phyloP scores from a whole-genome alignment of 2,797 vertebrate genomes.

The Periophthalmus magnuspinnatus region DNA sequence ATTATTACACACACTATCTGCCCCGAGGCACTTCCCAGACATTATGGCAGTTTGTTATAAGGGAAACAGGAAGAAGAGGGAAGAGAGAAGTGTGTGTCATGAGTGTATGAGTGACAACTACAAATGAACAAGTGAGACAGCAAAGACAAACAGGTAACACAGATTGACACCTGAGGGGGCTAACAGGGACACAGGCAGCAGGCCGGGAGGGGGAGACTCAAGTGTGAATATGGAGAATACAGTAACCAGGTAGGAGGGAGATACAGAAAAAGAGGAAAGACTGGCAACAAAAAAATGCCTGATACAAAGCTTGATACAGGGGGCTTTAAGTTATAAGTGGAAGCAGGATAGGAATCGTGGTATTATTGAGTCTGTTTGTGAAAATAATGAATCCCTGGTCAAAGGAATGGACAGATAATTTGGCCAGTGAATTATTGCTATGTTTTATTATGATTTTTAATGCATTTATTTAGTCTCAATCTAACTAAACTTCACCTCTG shows the following conservation, averaged over 20 bases:
- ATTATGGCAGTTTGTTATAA: conserved; percentile 46
- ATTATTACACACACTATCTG: conserved; percentile 64
- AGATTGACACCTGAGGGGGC: conserved; percentile 39
- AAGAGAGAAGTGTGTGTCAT: conserved; percentile 15
- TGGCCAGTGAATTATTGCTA: too few species aligned
- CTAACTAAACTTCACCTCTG: too few species aligned
- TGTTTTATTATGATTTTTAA: too few species aligned
- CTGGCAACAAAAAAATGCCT: background rate
- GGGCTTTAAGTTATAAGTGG: background rate
- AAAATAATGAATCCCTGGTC: background rate
- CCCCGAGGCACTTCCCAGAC: conserved; percentile 48
- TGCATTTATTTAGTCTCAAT: too few species aligned
- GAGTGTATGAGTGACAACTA: conserved; percentile 29
- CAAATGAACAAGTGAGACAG: conserved; percentile 36
- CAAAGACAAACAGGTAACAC: conserved; percentile 34
- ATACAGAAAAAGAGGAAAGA: background rate
- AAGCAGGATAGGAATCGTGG: background rate
- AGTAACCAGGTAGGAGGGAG: conserved; percentile 10
- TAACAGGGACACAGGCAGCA: conserved; percentile 27
- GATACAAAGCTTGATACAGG: background rate
- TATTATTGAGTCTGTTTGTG: too few species aligned
- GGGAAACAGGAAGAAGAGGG: conserved; percentile 11
- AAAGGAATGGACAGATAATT: too few species aligned
- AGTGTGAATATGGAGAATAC: conserved; percentile 32
- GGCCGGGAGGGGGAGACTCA: conserved; percentile 22